Base-by-base conservation (phyloP, 2,113 vertebrate genomes). In the Marcusenius ussheri region DNA sequence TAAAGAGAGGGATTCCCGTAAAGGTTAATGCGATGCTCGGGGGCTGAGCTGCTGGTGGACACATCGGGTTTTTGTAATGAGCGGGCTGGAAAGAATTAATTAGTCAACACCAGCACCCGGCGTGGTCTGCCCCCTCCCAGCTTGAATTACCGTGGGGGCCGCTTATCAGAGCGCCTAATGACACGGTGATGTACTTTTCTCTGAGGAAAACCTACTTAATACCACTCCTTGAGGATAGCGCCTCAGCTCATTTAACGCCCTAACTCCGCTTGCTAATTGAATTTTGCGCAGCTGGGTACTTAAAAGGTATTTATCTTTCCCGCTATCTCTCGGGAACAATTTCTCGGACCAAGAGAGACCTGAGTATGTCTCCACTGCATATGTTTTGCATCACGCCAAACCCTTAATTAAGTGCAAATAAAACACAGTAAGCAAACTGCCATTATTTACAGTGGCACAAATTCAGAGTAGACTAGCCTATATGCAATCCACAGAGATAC, bases 121-220 rank as follows among this genome's bases (percentile, higher is more conserved):
- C 11, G 58, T 50, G 49, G 83, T 50, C 51, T n/a, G 35, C 46
- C 15, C 53, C 56, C 42, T 27, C 74, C 51, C 27, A 21, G 31
- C 9, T 45, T 50, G 27, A 74, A 62, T 56, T 39, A 77, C 88
- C 8, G 80, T 80, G n/a, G 89, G 19, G 24, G 49, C 92, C 62
- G 92, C 90, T 92, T 92, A 92, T 50, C 88, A 87, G 47, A 83
- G 80, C 74, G 21, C 88, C n/a, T 85, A 31, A 62, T 84, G 83
- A 58, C 47, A 39, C 49, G 10, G 88, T 31, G 39, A 66, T 87
- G 83, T 77, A 88, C 83, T 88, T 70, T 91, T 84, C 90, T 92
- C 90, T 88, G 31, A 80, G 70, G 19, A 21, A 45, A 42, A 70
- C 70, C 21, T 51, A 49, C 19, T 51, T 83, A 80, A 83, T 31